phyloP scores from a whole-genome alignment of 2,797 vertebrate species.

The Hemitrygon akajei region DNA sequence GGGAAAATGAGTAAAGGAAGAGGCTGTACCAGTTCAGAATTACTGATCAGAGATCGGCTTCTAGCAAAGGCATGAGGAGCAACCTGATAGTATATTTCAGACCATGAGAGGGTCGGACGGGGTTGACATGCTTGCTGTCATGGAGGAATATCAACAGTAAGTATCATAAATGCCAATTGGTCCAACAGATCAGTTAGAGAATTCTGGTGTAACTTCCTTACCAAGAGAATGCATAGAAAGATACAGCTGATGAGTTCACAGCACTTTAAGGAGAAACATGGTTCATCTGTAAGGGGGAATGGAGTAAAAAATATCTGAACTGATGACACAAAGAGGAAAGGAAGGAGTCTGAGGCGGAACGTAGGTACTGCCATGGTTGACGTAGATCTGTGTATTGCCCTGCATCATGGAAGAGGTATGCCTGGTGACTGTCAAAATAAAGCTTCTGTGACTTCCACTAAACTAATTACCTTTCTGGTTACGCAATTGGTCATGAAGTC shows the following conservation, averaged over 20 bases:
- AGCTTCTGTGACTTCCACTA: background rate
- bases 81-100: background rate
- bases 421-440: background rate
- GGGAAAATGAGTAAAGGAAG: background rate
- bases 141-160: background rate
- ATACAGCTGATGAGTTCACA: background rate
- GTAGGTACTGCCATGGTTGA: background rate
- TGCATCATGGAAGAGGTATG: background rate
- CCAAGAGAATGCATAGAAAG: background rate
- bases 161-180: background rate
- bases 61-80: background rate
- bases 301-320: background rate
- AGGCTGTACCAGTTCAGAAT: background rate
- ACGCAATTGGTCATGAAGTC: background rate
- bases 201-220: background rate
- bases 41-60: background rate
- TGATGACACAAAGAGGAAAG: background rate
- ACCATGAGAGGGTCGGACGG: background rate
- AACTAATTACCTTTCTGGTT: background rate
- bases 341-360: too few relatives aligned
- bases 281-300: background rate
- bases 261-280: background rate
- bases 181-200: background rate
- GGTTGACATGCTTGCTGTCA: background rate
- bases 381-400: background rate